These are phyloP conservation scores for Tubulanus polymorphus DNA, from an alignment of 2,888 invertebrate genomes.

Conservation along the genomic window DNA sequence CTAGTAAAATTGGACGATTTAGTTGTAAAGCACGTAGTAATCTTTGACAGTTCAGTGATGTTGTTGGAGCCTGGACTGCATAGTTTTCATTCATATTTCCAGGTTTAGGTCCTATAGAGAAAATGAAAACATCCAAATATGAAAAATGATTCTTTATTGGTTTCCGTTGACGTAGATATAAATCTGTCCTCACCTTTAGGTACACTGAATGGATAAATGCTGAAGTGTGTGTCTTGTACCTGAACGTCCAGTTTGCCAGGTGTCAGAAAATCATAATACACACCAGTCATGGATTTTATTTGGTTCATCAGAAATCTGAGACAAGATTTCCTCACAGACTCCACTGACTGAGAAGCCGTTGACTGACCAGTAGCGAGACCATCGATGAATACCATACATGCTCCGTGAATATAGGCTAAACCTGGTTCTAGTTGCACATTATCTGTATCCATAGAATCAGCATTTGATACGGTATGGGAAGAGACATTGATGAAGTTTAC, in stretches of 20 bases:
- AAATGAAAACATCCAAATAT: too few species aligned
- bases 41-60: slow-evolving; percentile 72
- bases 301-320: slow-evolving; percentile 33
- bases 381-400: slow-evolving; percentile 85
- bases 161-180: too few species aligned
- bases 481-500: slow-evolving; percentile 78
- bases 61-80: slow-evolving; percentile 53
- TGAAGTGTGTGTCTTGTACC: slow-evolving; percentile 61
- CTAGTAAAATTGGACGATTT: slow-evolving; percentile 79
- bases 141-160: too few species aligned
- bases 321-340: slow-evolving; percentile 22
- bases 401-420: slow-evolving; percentile 79
- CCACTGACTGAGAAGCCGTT: slow-evolving; percentile 5
- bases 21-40: slow-evolving; percentile 84
- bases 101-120: too few species aligned
- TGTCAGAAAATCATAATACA: slow-evolving; percentile 21
- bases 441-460: slow-evolving; percentile 25
- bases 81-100: slow-evolving; percentile 25
- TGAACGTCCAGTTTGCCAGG: slow-evolving; percentile 27
- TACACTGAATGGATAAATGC: slow-evolving; percentile 75
- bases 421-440: slow-evolving; percentile 31
- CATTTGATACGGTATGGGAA: slow-evolving; percentile 27
- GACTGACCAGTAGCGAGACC: slow-evolving; percentile 75
- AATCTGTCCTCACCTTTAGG: too few species aligned
- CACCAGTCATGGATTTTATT: slow-evolving; percentile 29